Percentiles rank a stretch among this genome's conserved stretches.
Evolutionary conservation across 2,888 invertebrate genomes (phyloP).

Genomic region (Polydrusus cervinus): DNA sequence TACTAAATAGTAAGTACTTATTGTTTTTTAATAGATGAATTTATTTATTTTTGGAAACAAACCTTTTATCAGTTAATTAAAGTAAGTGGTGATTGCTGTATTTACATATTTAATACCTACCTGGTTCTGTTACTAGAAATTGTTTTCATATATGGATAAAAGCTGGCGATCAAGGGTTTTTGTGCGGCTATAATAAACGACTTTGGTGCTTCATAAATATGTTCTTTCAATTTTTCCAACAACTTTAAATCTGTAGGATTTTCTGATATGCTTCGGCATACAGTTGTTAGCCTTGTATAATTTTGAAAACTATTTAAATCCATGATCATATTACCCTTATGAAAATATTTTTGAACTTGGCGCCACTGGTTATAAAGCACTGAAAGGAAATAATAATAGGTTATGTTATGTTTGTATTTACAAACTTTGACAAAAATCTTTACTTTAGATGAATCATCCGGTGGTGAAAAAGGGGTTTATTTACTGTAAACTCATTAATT

Average conservation of each 20-base stretch:
- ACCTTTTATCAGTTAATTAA: no score
- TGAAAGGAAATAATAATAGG: neutral
- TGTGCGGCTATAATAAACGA: constrained; percentile 58
- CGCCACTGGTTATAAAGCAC: neutral
- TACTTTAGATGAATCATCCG: constrained; percentile 17
- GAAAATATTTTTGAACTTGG: constrained; percentile 24
- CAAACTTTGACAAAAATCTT: neutral
- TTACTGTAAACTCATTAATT: neutral
- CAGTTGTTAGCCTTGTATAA: constrained; percentile 52
- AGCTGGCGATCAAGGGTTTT: constrained; percentile 58
- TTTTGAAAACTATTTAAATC: constrained; percentile 53
- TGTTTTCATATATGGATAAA: constrained; percentile 61
- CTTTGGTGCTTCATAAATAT: constrained; percentile 53
- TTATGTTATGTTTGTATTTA: constrained; percentile 47
- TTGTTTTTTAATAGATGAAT: no score
- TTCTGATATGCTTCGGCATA: constrained; percentile 58
- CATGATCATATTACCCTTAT: constrained; percentile 13
- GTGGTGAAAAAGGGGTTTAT: no score
- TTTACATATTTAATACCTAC: no score
- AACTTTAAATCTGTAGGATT: constrained; percentile 58
- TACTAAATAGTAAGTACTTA: no score
- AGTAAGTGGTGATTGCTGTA: no score
- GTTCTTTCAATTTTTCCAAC: constrained; percentile 56
- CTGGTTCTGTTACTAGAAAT: constrained; percentile 58
- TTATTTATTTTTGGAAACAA: no score